Percentiles rank a stretch among this genome's conserved stretches.
phyloP scores from a whole-genome alignment of 2,888 invertebrate genomes.

The Sipha maydis region DNA sequence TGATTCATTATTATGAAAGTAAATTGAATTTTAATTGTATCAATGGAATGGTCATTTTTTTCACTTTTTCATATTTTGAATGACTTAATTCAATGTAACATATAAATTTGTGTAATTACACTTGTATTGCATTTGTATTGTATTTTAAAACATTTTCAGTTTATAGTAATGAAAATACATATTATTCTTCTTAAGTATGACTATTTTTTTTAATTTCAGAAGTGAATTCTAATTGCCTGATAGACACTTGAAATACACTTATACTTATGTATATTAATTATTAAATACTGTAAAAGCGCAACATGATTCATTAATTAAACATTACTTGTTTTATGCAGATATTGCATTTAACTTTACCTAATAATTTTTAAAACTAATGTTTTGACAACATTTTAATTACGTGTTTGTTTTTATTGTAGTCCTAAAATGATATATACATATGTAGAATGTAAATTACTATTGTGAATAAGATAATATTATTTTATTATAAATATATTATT shows the following conservation, averaged over 20 bases:
- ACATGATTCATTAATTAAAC: neutral
- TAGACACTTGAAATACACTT: neutral
- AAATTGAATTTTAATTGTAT: neutral
- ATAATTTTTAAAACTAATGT: neutral
- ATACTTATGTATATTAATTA: neutral
- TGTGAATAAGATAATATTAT: conserved; percentile 58
- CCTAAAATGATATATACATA: conserved; percentile 22
- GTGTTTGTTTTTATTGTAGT: conserved; percentile 33
- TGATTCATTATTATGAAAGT: neutral
- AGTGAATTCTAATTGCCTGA: neutral
- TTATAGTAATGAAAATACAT: neutral
- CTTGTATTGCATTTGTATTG: no score
- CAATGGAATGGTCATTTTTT: neutral
- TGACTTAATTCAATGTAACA: no score
- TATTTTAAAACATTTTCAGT: neutral
- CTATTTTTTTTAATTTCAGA: neutral
- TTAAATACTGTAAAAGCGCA: neutral
- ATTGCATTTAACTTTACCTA: neutral
- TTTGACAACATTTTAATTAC: neutral
- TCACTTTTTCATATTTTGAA: no score
- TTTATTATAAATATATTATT: conserved; percentile 56
- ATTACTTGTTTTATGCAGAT: neutral
- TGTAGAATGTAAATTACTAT: conserved; percentile 50
- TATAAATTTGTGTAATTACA: no score
- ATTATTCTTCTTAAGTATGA: neutral